Percentiles rank a stretch among this genome's conserved stretches.
Evolutionary conservation across 2,888 invertebrate species (phyloP).

Genomic region (Luffia ferchaultella): DNA sequence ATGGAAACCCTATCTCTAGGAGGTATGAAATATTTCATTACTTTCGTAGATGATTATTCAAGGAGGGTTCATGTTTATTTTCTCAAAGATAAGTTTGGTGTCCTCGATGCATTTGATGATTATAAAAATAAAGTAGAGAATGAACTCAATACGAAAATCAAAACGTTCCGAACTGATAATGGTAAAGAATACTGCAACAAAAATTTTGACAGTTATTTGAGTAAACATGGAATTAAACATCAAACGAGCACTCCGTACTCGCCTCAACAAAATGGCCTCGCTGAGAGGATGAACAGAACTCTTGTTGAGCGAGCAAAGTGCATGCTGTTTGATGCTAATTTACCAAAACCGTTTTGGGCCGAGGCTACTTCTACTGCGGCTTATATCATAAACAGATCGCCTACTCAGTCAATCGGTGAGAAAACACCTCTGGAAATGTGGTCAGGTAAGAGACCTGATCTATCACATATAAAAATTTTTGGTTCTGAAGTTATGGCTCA

Average conservation of each 20-base stretch:
- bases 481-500: conserved; percentile 4
- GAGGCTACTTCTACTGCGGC: conserved; percentile 10
- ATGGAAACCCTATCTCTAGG: background rate
- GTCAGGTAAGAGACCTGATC: conserved; percentile 9
- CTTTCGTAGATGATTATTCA: background rate
- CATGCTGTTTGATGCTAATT: conserved; percentile 14
- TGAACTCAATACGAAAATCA: background rate
- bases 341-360: conserved; percentile 15
- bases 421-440: conserved; percentile 9
- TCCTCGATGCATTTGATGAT: background rate
- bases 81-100: background rate
- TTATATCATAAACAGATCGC: conserved; percentile 9
- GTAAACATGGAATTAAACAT: conserved; percentile 21
- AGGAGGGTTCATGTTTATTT: background rate
- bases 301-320: conserved; percentile 15
- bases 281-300: conserved; percentile 21
- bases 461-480: conserved; percentile 10
- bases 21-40: background rate
- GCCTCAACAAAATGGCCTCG: conserved; percentile 25
- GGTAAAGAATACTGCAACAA: conserved; percentile 10
- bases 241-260: conserved; percentile 21
- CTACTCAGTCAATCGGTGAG: conserved; percentile 1
- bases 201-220: conserved; percentile 10
- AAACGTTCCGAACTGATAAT: background rate
- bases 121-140: background rate